Evolutionary conservation across 2,797 vertebrate species (phyloP).

Genomic region (Coreius guichenoti): DNA sequence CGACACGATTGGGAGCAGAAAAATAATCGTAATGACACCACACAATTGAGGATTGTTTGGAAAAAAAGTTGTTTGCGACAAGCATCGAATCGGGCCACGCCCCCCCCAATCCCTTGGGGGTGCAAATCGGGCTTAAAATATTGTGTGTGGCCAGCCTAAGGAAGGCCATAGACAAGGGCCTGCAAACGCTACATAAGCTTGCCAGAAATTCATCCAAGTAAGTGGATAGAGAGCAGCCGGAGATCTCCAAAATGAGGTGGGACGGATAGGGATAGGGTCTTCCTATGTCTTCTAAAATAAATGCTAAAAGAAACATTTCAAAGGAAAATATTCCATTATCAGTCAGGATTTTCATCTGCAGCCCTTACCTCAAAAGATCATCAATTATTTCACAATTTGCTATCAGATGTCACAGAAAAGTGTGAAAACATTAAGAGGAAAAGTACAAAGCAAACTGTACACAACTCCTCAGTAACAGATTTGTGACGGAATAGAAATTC

Average conservation of each 20-base stretch:
- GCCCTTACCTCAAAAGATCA: neutral
- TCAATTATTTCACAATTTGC: neutral
- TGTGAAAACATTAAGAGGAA: neutral
- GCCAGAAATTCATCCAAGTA: neutral
- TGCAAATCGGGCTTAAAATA: too few relatives aligned
- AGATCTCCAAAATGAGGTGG: too few relatives aligned
- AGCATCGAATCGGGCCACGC: too few relatives aligned
- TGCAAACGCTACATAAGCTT: neutral
- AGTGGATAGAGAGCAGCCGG: too few relatives aligned
- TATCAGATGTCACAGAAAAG: neutral
- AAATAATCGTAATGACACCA: too few relatives aligned
- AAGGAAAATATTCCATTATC: neutral
- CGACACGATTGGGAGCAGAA: too few relatives aligned
- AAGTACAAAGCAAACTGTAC: neutral
- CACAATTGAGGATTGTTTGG: too few relatives aligned
- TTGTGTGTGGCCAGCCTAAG: neutral
- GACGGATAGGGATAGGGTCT: too few relatives aligned
- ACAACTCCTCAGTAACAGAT: neutral
- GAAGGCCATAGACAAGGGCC: neutral
- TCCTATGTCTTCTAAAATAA: too few relatives aligned
- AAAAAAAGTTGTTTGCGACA: too few relatives aligned
- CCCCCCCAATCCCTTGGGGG: too few relatives aligned
- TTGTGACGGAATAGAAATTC: neutral
- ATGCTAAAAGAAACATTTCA: too few relatives aligned
- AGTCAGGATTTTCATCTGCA: neutral